Evolutionary conservation across 2,113 vertebrate species (phyloP).

Genomic region (Pterophyllum scalare): DNA sequence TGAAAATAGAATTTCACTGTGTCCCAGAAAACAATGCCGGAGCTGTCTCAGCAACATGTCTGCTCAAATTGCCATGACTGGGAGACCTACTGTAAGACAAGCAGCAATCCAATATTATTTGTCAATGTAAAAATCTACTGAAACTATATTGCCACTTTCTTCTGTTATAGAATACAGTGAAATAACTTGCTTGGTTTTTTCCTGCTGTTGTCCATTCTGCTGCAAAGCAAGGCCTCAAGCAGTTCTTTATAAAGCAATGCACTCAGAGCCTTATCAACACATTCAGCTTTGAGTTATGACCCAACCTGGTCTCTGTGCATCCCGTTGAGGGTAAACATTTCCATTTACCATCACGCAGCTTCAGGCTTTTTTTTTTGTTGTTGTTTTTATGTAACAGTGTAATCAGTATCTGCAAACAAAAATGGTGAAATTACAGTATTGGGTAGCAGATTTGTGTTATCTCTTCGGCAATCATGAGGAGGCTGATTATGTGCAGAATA

Average conservation of each 20-base stretch:
- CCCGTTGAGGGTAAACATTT: background rate
- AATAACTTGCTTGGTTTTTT: constrained; percentile 16
- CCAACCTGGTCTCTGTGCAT: background rate
- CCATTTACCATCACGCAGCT: background rate
- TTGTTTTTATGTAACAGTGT: background rate
- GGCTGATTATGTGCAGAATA: background rate
- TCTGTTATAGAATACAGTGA: constrained; percentile 28
- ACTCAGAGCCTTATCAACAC: background rate
- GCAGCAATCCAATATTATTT: constrained; percentile 65
- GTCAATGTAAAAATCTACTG: constrained; percentile 61
- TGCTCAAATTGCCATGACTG: constrained; percentile 74
- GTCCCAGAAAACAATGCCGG: constrained; percentile 81
- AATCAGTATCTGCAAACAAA: constrained; percentile 5
- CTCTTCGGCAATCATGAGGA: background rate
- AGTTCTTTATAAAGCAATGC: constrained; percentile 2
- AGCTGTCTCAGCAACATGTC: constrained; percentile 82
- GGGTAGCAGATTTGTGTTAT: constrained; percentile 3
- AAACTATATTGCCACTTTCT: constrained; percentile 36
- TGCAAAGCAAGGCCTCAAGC: background rate
- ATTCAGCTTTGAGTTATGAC: background rate
- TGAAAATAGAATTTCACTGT: constrained; percentile 86
- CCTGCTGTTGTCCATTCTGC: background rate
- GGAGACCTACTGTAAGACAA: constrained; percentile 74
- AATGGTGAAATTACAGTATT: constrained; percentile 23
- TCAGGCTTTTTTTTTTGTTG: background rate